Conservation (phyloP, 2,113 vertebrate genomes). For the Tinamus guttatus region DNA sequence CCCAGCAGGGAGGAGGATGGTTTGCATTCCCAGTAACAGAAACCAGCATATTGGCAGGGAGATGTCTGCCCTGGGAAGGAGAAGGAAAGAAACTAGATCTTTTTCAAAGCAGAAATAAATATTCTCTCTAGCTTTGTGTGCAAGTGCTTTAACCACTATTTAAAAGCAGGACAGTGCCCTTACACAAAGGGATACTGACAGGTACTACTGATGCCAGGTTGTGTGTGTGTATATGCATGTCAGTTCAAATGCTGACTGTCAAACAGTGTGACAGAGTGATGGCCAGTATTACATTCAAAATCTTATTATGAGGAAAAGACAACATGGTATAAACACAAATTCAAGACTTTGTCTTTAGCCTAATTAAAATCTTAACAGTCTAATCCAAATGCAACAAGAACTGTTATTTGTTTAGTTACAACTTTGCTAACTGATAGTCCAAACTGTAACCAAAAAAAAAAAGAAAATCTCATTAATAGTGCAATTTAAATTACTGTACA, state of each 20-base stretch:
- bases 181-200: background rate
- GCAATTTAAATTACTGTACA: background rate
- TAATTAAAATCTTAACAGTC: background rate
- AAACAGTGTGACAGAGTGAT: background rate
- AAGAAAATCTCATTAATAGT: background rate
- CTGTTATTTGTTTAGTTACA: background rate
- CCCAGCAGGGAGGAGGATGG: background rate
- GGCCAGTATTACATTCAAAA: background rate
- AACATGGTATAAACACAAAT: accelerated
- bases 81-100: background rate
- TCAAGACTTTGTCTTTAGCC: background rate
- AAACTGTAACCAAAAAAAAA: background rate
- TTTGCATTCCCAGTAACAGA: background rate
- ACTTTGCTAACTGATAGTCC: background rate
- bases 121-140: background rate
- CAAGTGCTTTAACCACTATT: background rate
- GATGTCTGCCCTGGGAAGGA: background rate
- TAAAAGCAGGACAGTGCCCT: background rate
- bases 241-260: background rate
- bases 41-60: background rate
- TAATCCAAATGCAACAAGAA: background rate
- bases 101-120: background rate
- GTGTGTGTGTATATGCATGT: background rate
- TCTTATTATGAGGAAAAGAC: background rate
- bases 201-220: background rate